Base-by-base conservation (phyloP, 2,113 vertebrate species). In the Fulmarus glacialis region DNA sequence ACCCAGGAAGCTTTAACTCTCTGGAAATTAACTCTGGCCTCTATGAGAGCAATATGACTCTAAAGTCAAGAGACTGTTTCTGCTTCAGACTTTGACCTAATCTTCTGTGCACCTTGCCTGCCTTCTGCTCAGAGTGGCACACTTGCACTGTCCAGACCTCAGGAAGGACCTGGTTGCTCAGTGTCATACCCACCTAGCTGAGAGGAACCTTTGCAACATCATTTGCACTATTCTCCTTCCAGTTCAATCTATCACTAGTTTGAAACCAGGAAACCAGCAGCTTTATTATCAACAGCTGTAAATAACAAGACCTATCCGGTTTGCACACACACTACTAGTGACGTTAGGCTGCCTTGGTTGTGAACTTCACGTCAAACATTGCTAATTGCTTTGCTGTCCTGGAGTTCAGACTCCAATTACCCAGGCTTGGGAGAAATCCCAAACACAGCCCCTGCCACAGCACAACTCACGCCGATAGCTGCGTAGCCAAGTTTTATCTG, bases 291-390 rank as follows among this genome's bases (percentile, higher is more conserved):
- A 60, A 22, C 24, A 47, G 32, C 24, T 23, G 32, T 3, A 45
- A 84, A 52, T 4, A 84, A n/a, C 42, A 55, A 43, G 66, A 53
- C 42, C 75, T 48, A 29, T 23, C 63, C 2, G 4, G 43, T 72
- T 43, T 63, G 47, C 58, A 48, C 26, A 3, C 13, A 11, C 5
- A 0, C 21, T 6, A 0, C 4, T 4, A 4, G 8, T 64, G 43
- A 12, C 47, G 36, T 59, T 55, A 3, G 0, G 24, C 19, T 47
- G 34, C 66, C 43, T 70, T 2, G 17, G 36, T 40, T 15, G 12
- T 12, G 34, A 68, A 29, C 43, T 85, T 60, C 60, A 43, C 6
- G 58, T 29, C 87, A 20, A 71, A 77, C 68, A 3, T 2, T 8
- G 32, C 43, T 27, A 56, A 87, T 24, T 36, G 17, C 8, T 73